These are phyloP conservation scores for Esox masquinongy DNA, from an alignment of 2,797 vertebrate genomes.

Conservation along the genomic window DNA sequence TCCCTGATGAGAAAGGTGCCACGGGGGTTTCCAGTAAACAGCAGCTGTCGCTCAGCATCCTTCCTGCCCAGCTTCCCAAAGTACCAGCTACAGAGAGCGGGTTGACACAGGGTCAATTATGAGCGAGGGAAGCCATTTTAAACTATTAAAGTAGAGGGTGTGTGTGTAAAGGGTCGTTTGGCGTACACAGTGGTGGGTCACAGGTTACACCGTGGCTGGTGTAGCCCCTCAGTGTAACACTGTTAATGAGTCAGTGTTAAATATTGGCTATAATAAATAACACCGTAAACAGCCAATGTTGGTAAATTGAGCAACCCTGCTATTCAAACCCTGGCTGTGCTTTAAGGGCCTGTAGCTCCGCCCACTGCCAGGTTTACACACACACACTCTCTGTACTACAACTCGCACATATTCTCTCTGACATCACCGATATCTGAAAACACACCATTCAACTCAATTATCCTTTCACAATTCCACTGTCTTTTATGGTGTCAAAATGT, in stretches of 20 bases:
- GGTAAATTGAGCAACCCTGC: slow-evolving; percentile 19
- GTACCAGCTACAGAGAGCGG: slow-evolving; percentile 84
- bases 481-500: slow-evolving; percentile 32
- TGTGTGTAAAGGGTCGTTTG: no score
- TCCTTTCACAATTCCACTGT: slow-evolving; percentile 3
- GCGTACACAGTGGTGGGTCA: background rate
- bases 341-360: slow-evolving; percentile 6
- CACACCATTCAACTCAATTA: background rate
- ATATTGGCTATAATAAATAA: background rate
- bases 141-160: no score
- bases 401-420: background rate
- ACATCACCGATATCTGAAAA: slow-evolving; percentile 25
- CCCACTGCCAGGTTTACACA: slow-evolving; percentile 1
- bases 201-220: background rate
- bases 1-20: slow-evolving; percentile 95
- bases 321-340: slow-evolving; percentile 7
- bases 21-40: slow-evolving; percentile 89
- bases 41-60: slow-evolving; percentile 93
- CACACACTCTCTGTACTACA: background rate
- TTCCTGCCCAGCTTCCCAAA: slow-evolving; percentile 96
- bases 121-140: background rate
- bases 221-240: background rate
- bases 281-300: slow-evolving; percentile 19
- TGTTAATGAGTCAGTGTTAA: background rate
- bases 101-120: background rate